Evolutionary conservation across 2,113 vertebrate genomes (phyloP).

Genomic region (Psittacula cyanocephala): DNA sequence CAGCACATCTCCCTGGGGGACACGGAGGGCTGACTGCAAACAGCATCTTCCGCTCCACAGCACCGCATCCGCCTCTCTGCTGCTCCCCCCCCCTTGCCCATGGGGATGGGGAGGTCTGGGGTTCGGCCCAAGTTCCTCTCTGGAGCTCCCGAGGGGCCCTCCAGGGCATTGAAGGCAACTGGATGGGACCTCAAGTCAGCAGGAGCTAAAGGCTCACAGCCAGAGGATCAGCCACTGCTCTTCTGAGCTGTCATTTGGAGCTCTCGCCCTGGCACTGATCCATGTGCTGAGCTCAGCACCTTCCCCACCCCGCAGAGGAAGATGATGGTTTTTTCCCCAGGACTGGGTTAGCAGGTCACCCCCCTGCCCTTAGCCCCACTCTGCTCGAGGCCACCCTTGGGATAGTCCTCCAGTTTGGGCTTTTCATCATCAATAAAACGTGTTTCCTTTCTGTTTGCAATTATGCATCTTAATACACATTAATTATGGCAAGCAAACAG

Average conservation of each 20-base stretch:
- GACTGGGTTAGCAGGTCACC: not conserved
- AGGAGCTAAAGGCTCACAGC: not conserved
- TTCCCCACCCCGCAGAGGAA: not conserved
- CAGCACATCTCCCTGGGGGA: not conserved
- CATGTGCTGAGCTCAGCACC: not conserved
- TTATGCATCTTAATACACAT: conserved; percentile 57
- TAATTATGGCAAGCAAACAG: conserved; percentile 64
- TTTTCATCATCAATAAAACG: not conserved
- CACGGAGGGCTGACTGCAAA: not conserved
- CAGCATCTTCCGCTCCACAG: fast-evolving
- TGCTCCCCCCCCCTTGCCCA: not conserved
- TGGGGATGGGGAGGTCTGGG: fast-evolving
- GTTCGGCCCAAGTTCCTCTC: not conserved
- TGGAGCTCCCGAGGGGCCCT: not conserved
- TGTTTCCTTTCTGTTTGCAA: conserved; percentile 63
- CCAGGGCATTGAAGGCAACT: not conserved
- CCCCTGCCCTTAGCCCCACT: not conserved
- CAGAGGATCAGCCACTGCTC: not conserved
- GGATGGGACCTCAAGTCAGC: not conserved
- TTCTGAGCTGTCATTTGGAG: not conserved
- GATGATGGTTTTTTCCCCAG: not conserved
- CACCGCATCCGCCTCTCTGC: fast-evolving
- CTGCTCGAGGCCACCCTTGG: not conserved
- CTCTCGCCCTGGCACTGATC: not conserved
- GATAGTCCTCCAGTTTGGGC: not conserved